Evolutionary conservation across 2,888 invertebrate species (phyloP).

Genomic region (Meghimatium bilineatum): DNA sequence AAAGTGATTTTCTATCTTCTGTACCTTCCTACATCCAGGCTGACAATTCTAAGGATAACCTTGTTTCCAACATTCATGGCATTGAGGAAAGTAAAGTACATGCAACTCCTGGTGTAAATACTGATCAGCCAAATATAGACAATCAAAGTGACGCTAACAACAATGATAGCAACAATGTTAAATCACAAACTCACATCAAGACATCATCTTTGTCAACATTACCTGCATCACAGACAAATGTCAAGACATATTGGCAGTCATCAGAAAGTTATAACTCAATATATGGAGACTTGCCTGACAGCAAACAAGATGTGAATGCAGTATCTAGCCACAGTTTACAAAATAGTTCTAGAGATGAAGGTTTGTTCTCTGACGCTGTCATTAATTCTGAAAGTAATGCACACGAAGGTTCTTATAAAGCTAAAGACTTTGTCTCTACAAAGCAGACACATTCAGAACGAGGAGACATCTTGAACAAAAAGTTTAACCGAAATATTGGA

Average conservation of each 20-base stretch:
- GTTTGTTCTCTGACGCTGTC: background rate
- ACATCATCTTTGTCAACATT: background rate
- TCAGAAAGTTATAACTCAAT: background rate
- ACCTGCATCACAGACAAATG: background rate
- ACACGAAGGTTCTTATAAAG: slow-evolving; percentile 13
- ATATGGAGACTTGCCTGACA: background rate
- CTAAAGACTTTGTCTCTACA: slow-evolving; percentile 36
- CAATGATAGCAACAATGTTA: background rate
- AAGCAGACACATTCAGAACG: slow-evolving; percentile 20
- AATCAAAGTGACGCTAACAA: slow-evolving; percentile 15
- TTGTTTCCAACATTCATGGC: too few species aligned
- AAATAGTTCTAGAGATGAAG: slow-evolving; percentile 15
- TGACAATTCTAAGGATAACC: background rate
- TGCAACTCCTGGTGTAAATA: background rate
- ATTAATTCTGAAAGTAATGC: background rate
- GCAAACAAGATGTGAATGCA: background rate
- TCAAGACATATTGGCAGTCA: background rate
- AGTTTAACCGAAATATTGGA: slow-evolving; percentile 17
- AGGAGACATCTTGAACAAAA: background rate
- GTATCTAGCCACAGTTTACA: background rate
- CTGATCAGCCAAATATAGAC: background rate
- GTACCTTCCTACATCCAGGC: background rate
- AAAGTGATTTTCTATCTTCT: background rate
- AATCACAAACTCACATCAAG: background rate
- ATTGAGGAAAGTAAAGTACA: too few species aligned